Conservation (phyloP, 2,797 vertebrate genomes). For the Chaenodraco wilsoni region DNA sequence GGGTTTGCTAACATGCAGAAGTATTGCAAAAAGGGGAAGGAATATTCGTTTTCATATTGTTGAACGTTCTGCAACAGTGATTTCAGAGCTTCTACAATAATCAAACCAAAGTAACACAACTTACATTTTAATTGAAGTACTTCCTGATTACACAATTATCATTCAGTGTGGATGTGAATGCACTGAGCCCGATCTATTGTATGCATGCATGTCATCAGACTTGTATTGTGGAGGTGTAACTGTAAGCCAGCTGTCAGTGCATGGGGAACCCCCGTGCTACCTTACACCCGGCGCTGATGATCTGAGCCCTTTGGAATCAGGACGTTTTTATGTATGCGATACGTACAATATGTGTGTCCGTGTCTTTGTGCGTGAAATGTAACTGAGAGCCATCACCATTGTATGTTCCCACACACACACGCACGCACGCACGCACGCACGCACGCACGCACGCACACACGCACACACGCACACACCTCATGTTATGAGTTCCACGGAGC, state of each 20-base stretch:
- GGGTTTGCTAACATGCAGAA: no score
- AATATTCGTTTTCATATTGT: no score
- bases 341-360: slow-evolving; percentile 28
- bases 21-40: no score
- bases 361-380: slow-evolving; percentile 45
- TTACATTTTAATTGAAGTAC: neutral
- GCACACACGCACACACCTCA: slow-evolving; percentile 34
- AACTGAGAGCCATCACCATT: slow-evolving; percentile 44
- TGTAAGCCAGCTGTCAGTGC: slow-evolving; percentile 51
- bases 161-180: slow-evolving; percentile 4
- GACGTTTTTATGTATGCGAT: slow-evolving; percentile 41
- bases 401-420: slow-evolving; percentile 39
- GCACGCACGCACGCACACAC: slow-evolving; percentile 17
- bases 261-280: slow-evolving; percentile 56
- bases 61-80: neutral
- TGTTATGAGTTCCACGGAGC: slow-evolving; percentile 69
- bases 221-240: slow-evolving; percentile 56
- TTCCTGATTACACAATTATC: neutral
- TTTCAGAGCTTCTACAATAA: neutral
- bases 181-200: slow-evolving; percentile 17
- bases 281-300: slow-evolving; percentile 53
- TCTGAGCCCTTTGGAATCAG: slow-evolving; percentile 51
- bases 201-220: slow-evolving; percentile 28
- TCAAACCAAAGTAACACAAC: neutral
- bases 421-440: slow-evolving; percentile 8